Conservation (phyloP, 2,888 invertebrate genomes). For the Sinhomidia bicolor region DNA sequence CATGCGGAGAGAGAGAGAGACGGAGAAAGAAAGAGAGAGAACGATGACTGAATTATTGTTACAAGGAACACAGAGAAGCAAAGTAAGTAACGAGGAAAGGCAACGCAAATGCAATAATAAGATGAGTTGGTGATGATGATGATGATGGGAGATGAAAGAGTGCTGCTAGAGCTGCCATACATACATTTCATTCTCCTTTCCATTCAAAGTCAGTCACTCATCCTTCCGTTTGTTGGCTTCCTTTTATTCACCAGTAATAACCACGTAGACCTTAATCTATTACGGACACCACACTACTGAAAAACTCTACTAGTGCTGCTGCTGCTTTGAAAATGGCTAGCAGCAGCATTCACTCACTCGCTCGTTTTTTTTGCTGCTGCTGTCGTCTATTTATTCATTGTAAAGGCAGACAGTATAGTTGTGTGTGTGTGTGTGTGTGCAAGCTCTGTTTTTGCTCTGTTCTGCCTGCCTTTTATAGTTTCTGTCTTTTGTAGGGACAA, state of each 20-base stretch:
- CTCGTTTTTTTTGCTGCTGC: no score
- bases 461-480: constrained; percentile 44
- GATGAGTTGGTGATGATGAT: constrained; percentile 59
- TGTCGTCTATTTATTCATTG: neutral
- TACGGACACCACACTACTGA: constrained; percentile 26
- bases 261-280: constrained; percentile 48
- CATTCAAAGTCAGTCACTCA: constrained; percentile 71
- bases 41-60: constrained; percentile 25
- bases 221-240: constrained; percentile 70
- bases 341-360: no score
- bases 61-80: neutral
- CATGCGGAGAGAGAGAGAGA: neutral
- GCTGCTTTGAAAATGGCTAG: no score
- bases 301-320: constrained; percentile 11
- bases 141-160: constrained; percentile 61
- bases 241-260: constrained; percentile 57
- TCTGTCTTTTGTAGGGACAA: constrained; percentile 9
- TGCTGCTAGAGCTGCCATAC: constrained; percentile 47
- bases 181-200: constrained; percentile 54
- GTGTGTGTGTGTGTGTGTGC: constrained; percentile 7
- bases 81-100: constrained; percentile 44
- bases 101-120: constrained; percentile 62
- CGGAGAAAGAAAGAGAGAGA: neutral
- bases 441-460: neutral
- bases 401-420: neutral